These are phyloP conservation scores for Mya arenaria DNA, from an alignment of 1,140 invertebrate genomes.

Conservation along the genomic window DNA sequence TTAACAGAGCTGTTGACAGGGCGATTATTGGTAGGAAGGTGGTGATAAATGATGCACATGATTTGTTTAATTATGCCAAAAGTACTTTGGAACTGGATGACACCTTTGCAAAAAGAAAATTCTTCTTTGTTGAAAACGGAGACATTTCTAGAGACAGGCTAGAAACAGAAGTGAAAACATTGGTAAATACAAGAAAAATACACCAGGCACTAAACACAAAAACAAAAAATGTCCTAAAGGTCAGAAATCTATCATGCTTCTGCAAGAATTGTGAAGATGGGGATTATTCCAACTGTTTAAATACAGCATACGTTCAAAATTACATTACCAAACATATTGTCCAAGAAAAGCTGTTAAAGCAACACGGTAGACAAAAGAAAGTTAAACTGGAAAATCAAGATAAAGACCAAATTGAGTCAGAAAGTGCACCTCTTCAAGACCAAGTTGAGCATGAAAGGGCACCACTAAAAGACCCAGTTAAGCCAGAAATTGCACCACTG, in stretches of 20 bases:
- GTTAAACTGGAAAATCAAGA: too few relatives aligned
- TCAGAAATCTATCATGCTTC: too few relatives aligned
- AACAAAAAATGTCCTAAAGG: background rate
- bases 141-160: background rate
- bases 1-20: constrained; percentile 2
- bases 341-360: background rate
- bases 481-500: too few relatives aligned
- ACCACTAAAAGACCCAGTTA: too few relatives aligned
- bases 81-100: background rate
- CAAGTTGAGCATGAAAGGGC: too few relatives aligned
- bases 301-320: background rate
- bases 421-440: too few relatives aligned
- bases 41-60: background rate
- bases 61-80: background rate
- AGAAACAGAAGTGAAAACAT: background rate
- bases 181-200: background rate
- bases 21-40: background rate
- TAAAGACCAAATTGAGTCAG: too few relatives aligned
- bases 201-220: background rate
- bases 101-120: constrained; percentile 3
- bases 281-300: background rate
- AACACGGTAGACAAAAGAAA: background rate
- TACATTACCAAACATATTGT: background rate
- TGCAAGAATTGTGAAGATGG: too few relatives aligned
- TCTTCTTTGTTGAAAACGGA: background rate